Evolutionary conservation across 30 jellyfish, hydroid and myxozoan species (phyloP).

Genomic region (Hydractinia symbiolongicarpus): DNA sequence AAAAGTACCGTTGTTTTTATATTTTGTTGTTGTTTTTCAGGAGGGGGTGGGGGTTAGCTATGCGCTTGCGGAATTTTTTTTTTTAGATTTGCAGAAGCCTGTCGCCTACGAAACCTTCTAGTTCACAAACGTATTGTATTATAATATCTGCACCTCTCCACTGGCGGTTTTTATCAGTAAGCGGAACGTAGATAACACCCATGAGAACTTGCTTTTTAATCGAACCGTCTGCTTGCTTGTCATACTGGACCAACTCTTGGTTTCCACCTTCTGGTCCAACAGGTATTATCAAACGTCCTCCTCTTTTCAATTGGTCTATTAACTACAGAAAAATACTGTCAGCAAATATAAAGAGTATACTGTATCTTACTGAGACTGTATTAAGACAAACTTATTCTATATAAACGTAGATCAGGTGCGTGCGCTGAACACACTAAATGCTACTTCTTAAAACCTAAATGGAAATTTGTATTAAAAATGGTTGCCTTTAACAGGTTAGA

Average conservation of each 20-base stretch:
- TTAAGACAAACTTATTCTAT: not conserved
- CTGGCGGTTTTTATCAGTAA: slow-evolving; percentile 85
- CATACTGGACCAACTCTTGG: slow-evolving; percentile 85
- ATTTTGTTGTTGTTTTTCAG: no score
- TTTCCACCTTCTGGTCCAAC: slow-evolving; percentile 99
- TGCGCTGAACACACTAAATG: no score
- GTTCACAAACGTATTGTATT: not conserved
- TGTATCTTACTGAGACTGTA: not conserved
- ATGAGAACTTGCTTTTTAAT: slow-evolving; percentile 49
- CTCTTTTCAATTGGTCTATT: slow-evolving; percentile 82
- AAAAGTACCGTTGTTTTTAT: no score
- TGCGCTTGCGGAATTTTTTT: slow-evolving; percentile 2
- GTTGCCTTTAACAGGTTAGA: no score
- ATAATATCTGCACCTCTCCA: slow-evolving; percentile 50
- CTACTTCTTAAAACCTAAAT: no score
- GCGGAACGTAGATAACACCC: slow-evolving; percentile 98
- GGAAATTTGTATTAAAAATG: no score
- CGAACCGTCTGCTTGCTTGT: slow-evolving; percentile 80
- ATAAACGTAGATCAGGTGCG: no score
- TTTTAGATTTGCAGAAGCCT: no score
- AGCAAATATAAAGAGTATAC: not conserved
- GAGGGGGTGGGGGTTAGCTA: not conserved
- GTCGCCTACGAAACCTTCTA: not conserved
- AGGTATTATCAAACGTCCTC: slow-evolving; percentile 95
- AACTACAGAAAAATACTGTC: slow-evolving; percentile 39